A percentile compares a stretch with the other conserved stretches of the same genome.
Conservation (phyloP, 2,888 invertebrate genomes). For the Flexamia atlantica region DNA sequence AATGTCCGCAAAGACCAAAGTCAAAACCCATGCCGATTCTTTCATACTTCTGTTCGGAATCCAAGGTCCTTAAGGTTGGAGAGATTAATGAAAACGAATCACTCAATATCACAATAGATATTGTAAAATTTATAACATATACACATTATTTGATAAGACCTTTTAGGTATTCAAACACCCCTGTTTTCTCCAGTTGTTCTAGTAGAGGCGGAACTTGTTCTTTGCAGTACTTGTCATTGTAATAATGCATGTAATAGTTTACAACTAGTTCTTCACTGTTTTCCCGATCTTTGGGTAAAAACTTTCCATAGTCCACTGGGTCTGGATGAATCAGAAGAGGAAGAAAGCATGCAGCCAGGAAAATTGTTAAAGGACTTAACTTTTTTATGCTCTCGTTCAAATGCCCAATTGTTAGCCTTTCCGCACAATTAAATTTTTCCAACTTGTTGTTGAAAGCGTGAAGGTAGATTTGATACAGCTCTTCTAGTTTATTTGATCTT, state of each 20-base stretch:
- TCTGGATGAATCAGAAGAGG: background rate
- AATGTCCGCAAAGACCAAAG: too few relatives aligned
- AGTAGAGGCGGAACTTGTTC: background rate
- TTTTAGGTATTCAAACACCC: conserved; percentile 17
- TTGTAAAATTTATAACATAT: too few relatives aligned
- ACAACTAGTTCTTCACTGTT: background rate
- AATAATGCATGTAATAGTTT: background rate
- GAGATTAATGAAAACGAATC: background rate
- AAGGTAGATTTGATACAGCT: conserved; percentile 36
- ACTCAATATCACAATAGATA: too few relatives aligned
- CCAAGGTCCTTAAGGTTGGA: background rate
- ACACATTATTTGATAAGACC: background rate
- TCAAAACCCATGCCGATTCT: too few relatives aligned
- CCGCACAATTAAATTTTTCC: conserved; percentile 13
- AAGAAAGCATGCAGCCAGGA: too few relatives aligned
- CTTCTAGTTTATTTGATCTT: background rate
- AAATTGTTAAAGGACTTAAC: conserved; percentile 21
- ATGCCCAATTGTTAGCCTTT: conserved; percentile 3
- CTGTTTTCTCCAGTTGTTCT: background rate
- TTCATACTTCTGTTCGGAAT: too few relatives aligned
- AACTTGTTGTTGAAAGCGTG: conserved; percentile 33
- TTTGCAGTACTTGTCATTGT: conserved; percentile 16
- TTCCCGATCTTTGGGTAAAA: background rate
- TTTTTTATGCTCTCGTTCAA: background rate
- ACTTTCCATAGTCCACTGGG: conserved; percentile 18